Percentiles rank a stretch among this genome's conserved stretches.
phyloP scores from a whole-genome alignment of 2,797 vertebrate genomes.

The Calcarius lapponicus region DNA sequence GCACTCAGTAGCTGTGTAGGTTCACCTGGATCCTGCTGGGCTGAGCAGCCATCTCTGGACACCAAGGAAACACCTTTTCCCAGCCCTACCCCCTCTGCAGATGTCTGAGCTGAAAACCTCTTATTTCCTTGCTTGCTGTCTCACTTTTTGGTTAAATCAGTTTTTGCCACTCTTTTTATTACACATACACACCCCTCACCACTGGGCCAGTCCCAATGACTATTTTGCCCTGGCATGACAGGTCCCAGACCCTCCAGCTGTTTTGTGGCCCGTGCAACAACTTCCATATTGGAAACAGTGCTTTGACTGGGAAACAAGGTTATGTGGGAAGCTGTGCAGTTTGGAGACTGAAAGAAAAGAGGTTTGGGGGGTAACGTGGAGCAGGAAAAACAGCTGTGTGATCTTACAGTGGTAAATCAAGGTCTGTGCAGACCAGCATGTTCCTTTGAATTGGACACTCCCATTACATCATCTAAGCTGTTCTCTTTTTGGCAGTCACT shows the following conservation, averaged over 20 bases:
- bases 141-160: background rate
- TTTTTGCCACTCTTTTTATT: background rate
- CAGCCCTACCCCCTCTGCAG: background rate
- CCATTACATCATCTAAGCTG: background rate
- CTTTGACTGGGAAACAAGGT: background rate
- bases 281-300: background rate
- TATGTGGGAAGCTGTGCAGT: background rate
- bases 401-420: background rate
- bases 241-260: background rate
- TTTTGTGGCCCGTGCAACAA: background rate
- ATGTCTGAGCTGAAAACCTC: background rate
- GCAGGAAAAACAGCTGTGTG: background rate
- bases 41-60: background rate
- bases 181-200: accelerated
- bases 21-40: background rate
- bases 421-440: background rate
- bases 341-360: background rate
- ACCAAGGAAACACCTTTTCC: background rate
- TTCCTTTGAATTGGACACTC: background rate
- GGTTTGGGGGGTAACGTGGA: background rate
- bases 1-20: background rate
- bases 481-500: background rate
- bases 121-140: background rate
- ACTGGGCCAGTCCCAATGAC: accelerated
- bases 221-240: background rate